Conservation (phyloP, 2,797 vertebrate genomes). For the Protosalanx chinensis region DNA sequence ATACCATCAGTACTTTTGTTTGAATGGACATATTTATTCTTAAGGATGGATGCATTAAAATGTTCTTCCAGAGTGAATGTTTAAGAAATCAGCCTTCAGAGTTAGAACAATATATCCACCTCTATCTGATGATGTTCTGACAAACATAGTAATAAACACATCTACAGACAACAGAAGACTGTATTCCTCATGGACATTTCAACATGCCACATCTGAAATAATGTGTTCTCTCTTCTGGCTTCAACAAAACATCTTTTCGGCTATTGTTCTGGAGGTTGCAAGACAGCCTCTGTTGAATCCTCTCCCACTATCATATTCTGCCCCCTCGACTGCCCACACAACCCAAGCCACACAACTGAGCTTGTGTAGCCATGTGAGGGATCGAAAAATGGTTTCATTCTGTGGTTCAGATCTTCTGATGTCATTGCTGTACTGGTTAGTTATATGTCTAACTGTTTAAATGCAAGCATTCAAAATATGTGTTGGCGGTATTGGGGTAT, state of each 20-base stretch:
- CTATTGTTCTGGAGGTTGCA: slow-evolving; percentile 45
- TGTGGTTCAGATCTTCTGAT: slow-evolving; percentile 16
- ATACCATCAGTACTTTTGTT: background rate
- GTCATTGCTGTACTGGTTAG: slow-evolving; percentile 11
- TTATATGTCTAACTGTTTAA: background rate
- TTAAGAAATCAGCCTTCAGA: no score
- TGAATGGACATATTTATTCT: no score
- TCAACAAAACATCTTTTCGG: slow-evolving; percentile 51
- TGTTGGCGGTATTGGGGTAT: background rate
- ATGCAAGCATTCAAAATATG: background rate
- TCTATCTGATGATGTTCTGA: slow-evolving; percentile 18
- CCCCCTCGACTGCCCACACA: slow-evolving; percentile 55
- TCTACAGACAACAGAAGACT: background rate
- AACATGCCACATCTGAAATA: slow-evolving; percentile 34
- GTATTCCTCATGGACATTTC: slow-evolving; percentile 32
- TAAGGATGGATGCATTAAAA: no score
- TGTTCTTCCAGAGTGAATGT: no score
- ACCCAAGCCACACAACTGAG: slow-evolving; percentile 28
- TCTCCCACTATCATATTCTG: slow-evolving; percentile 62
- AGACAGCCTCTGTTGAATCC: slow-evolving; percentile 62
- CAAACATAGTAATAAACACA: slow-evolving; percentile 25
- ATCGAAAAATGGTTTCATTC: slow-evolving; percentile 14
- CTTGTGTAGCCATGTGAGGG: slow-evolving; percentile 8
- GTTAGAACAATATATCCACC: background rate
- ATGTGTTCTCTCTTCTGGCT: slow-evolving; percentile 38